Conservation (phyloP, 1,140 invertebrate species). For the Goniozus legneri region DNA sequence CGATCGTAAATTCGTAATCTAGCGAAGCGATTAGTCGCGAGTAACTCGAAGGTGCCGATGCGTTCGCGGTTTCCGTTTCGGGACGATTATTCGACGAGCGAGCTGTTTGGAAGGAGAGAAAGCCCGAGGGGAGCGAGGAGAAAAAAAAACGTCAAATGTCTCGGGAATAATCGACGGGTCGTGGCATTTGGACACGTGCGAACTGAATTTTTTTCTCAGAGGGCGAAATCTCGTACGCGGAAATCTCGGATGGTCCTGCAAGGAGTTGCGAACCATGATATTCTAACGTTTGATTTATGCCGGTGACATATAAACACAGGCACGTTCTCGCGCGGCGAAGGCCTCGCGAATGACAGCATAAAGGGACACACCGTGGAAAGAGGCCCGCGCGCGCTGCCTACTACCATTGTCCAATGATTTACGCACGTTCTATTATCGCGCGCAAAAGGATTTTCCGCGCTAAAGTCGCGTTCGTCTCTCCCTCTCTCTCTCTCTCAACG, state of each 20-base stretch:
- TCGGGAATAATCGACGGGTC: too few relatives aligned
- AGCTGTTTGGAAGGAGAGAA: background rate
- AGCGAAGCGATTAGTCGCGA: too few relatives aligned
- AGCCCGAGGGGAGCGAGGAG: background rate
- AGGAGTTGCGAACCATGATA: conserved; percentile 14
- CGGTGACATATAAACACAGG: conserved; percentile 20
- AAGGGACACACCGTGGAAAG: conserved; percentile 17
- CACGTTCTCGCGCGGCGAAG: conserved; percentile 16
- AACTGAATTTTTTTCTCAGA: too few relatives aligned
- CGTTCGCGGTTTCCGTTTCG: too few relatives aligned
- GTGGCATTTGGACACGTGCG: too few relatives aligned
- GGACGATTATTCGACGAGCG: background rate
- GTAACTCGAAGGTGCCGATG: too few relatives aligned
- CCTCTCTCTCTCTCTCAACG: too few relatives aligned
- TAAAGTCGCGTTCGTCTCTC: conserved; percentile 19
- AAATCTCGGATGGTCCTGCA: too few relatives aligned
- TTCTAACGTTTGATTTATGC: conserved; percentile 25
- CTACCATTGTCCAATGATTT: conserved; percentile 34
- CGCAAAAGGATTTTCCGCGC: conserved; percentile 26
- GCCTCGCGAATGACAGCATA: conserved; percentile 1
- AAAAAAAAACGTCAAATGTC: background rate
- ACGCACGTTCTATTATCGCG: conserved; percentile 28
- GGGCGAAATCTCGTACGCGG: too few relatives aligned
- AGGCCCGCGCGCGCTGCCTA: conserved; percentile 22
- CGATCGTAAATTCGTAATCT: too few relatives aligned